Base-by-base conservation (phyloP, 2,888 invertebrate species). In the Drosophila differens region DNA sequence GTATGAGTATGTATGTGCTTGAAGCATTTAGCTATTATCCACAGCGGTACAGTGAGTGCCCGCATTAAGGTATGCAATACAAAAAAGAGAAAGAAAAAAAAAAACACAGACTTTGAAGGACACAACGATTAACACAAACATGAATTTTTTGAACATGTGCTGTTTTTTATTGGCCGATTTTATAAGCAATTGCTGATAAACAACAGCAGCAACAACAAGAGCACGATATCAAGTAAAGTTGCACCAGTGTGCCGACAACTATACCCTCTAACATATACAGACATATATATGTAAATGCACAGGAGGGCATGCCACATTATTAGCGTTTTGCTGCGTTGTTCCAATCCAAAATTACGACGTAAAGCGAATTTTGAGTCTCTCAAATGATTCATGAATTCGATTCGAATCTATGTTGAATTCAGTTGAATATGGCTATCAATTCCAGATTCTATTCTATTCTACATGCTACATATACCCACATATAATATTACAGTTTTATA, bases 51-150 rank as follows among this genome's bases (percentile, higher is more conserved):
- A 62, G 66, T 49, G 51, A 47, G 32, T n/a, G 22, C 44, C 57
- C 70, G 69, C 88, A 37, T 63, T 32, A 69, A 82, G 68, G 85
- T 74, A 90, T 82, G 83, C 90, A 79, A 85, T 77, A 72, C 67
- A 81, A 73, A 51, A 32, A 25, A 6, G 16, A 25, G 5, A 10
- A 25, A 53, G n/a, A 6, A 44, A n/a, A 81, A n/a, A n/a, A 81
- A n/a, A 7, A 14, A 7, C 16, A 9, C 28, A 12, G 19, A 33
- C 47, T 19, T 16, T 47, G 44, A 73, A 84, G 85, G 79, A 87
- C 83, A 57, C 67, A 25, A 1, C 58, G 47, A 74, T 12, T 25
- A 49, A 28, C 57, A 47, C 25, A 41, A 71, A 14, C 41, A 61
- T 3, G n/a, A 37, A 30, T 25, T 9, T 47, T 16, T 39, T 19